phyloP scores from a whole-genome alignment of 2,888 invertebrate species.

The Cosmia trapezina region DNA sequence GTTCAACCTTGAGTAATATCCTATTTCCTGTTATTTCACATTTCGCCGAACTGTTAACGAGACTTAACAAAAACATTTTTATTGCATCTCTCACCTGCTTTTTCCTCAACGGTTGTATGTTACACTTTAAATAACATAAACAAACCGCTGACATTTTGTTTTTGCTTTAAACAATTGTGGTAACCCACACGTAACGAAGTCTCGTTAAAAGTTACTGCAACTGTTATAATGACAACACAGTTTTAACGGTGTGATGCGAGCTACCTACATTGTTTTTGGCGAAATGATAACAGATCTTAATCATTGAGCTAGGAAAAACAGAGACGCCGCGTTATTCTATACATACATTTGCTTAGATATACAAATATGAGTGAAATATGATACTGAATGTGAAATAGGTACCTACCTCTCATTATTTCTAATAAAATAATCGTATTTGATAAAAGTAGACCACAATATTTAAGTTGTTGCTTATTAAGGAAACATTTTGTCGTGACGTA shows the following conservation, averaged over 20 bases:
- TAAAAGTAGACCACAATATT: no score
- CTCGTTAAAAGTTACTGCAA: conserved; percentile 44
- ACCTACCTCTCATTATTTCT: no score
- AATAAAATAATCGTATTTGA: no score
- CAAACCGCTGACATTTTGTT: conserved; percentile 37
- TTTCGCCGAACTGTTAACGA: conserved; percentile 22
- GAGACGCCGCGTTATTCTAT: no score
- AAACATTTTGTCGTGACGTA: no score
- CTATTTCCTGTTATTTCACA: conserved; percentile 25
- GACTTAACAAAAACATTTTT: conserved; percentile 12
- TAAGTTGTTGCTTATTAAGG: no score
- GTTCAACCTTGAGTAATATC: conserved; percentile 4
- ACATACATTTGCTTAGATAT: no score
- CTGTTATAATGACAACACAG: conserved; percentile 52
- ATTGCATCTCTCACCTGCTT: conserved; percentile 37
- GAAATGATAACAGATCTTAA: conserved; percentile 12
- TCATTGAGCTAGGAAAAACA: background rate
- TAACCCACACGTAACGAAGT: conserved; percentile 33
- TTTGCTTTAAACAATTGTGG: conserved; percentile 52
- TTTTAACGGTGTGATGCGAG: conserved; percentile 37
- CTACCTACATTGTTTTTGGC: conserved; percentile 37
- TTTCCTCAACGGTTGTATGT: conserved; percentile 29
- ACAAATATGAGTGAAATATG: no score
- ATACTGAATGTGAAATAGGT: no score
- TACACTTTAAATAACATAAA: conserved; percentile 43